phyloP scores from a whole-genome alignment of 2,888 invertebrate genomes.

The Dryococelus australis region DNA sequence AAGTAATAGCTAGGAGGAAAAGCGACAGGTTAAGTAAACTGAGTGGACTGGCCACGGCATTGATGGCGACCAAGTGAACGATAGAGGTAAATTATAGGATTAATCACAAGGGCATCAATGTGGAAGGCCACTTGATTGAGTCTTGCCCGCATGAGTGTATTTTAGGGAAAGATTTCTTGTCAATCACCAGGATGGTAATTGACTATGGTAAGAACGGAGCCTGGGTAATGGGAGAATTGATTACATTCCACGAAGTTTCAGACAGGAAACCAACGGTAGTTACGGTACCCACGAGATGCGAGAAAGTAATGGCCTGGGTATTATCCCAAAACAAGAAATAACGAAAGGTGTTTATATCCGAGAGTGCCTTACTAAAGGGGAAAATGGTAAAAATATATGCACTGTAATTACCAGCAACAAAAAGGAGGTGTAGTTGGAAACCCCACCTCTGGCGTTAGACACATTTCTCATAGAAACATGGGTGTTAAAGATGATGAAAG shows the following conservation, averaged over 20 bases:
- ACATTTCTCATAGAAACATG: background rate
- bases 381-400: too few relatives aligned
- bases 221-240: background rate
- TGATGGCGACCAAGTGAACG: background rate
- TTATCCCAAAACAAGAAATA: background rate
- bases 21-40: background rate
- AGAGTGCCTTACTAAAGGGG: background rate
- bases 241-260: background rate
- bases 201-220: background rate
- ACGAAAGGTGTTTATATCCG: background rate
- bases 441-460: background rate
- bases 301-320: background rate
- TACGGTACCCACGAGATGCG: background rate
- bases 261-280: background rate
- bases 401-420: background rate
- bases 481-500: background rate
- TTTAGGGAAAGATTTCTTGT: background rate
- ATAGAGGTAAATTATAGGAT: background rate
- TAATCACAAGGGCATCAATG: background rate
- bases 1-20: background rate
- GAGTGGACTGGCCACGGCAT: background rate
- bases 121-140: too few relatives aligned
- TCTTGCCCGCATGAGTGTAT: background rate
- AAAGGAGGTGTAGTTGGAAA: background rate
- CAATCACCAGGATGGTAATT: background rate